Percentiles rank a stretch among this genome's conserved stretches.
Evolutionary conservation across 2,113 vertebrate genomes (phyloP).

Genomic region (Rhagologus leucostigma): DNA sequence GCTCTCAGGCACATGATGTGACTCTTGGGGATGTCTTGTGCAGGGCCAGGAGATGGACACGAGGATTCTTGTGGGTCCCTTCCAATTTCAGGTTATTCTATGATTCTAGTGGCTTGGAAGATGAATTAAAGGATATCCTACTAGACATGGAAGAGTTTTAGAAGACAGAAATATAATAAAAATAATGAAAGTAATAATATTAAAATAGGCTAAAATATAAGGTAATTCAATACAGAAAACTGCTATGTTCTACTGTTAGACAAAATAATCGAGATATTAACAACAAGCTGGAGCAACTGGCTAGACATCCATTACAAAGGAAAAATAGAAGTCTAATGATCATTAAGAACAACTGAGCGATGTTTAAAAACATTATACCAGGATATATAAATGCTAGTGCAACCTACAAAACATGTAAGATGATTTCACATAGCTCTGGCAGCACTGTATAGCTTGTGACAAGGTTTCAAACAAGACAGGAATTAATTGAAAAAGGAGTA

Average conservation of each 20-base stretch:
- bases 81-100: not conserved
- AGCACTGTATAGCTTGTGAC: not conserved
- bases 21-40: not conserved
- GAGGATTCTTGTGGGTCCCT: not conserved
- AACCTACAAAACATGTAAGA: not conserved
- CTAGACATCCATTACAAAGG: not conserved
- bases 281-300: not conserved
- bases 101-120: not conserved
- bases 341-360: accelerated
- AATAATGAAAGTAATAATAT: not conserved
- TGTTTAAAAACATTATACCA: not conserved
- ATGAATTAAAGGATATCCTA: not conserved
- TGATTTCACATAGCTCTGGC: not conserved
- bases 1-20: not conserved
- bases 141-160: not conserved
- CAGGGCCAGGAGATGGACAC: not conserved
- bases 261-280: not conserved
- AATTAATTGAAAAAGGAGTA: not conserved
- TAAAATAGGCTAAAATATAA: not conserved
- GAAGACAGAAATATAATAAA: not conserved
- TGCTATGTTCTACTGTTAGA: not conserved
- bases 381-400: not conserved
- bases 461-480: not conserved
- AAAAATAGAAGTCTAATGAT: not conserved
- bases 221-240: not conserved